Conservation (phyloP, 2,113 vertebrate genomes). For the Lepidiolamprologus cunningtoni region DNA sequence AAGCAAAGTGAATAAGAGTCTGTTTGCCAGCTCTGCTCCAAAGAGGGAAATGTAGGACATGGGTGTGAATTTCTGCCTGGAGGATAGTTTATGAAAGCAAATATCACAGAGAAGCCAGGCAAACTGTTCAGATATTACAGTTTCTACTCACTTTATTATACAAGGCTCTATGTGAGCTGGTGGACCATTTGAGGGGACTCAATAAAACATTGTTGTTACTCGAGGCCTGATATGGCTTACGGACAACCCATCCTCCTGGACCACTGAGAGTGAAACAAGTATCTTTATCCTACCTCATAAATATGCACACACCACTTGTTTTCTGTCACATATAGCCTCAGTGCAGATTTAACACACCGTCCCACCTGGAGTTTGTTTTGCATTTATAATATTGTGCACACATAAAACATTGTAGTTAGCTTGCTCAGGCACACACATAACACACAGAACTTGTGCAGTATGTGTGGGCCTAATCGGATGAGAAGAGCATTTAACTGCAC, state of each 20-base stretch:
- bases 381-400: background rate
- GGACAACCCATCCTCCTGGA: background rate
- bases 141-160: background rate
- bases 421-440: background rate
- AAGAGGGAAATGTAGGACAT: conserved; percentile 24
- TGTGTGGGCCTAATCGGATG: background rate
- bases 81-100: conserved; percentile 4
- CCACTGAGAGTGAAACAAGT: background rate
- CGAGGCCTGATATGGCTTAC: background rate
- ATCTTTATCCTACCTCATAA: background rate
- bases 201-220: background rate
- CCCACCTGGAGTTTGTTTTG: background rate
- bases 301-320: background rate
- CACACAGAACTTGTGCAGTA: background rate
- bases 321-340: background rate
- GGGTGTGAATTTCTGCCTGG: conserved; percentile 22
- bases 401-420: background rate
- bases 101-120: background rate
- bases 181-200: background rate
- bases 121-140: background rate
- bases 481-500: background rate
- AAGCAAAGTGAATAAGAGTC: conserved; percentile 31
- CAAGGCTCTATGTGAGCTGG: background rate
- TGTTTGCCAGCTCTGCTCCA: conserved; percentile 19
- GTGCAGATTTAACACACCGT: conserved; percentile 1